Evolutionary conservation across 2,113 vertebrate species (phyloP).

Genomic region (Emydura subglobosa): DNA sequence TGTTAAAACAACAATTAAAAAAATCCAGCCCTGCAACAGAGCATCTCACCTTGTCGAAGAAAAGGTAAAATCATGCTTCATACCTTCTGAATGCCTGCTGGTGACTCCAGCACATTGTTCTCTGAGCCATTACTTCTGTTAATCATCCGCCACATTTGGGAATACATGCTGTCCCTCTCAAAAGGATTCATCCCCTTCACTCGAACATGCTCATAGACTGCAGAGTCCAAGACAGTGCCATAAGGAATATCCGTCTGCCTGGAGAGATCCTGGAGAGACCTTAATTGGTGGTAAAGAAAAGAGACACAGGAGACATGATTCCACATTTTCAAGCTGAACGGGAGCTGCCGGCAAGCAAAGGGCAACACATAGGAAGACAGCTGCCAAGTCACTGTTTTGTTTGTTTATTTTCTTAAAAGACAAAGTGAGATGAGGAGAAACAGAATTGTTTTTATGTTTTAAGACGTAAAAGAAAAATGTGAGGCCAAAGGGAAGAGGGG

Average conservation of each 20-base stretch:
- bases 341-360: conserved; percentile 36
- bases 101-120: conserved; percentile 95
- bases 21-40: background rate
- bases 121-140: conserved; percentile 94
- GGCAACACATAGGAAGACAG: background rate
- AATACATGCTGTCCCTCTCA: conserved; percentile 97
- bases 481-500: background rate
- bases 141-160: conserved; percentile 99
- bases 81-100: conserved; percentile 97
- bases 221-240: conserved; percentile 95
- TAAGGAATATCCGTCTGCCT: conserved; percentile 97
- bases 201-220: conserved; percentile 96
- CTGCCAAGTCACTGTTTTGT: background rate
- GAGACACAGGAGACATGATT: conserved; percentile 50
- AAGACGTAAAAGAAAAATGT: background rate
- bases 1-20: background rate
- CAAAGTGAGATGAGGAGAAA: background rate
- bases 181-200: conserved; percentile 98
- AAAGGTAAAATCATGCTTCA: background rate
- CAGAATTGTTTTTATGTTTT: background rate
- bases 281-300: conserved; percentile 66
- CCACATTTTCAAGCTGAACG: conserved; percentile 5
- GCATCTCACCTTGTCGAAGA: background rate
- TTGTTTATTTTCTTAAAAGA: conserved; percentile 4
- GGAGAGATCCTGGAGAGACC: conserved; percentile 97